Conservation (phyloP, 2,797 vertebrate species). For the Todus mexicanus region DNA sequence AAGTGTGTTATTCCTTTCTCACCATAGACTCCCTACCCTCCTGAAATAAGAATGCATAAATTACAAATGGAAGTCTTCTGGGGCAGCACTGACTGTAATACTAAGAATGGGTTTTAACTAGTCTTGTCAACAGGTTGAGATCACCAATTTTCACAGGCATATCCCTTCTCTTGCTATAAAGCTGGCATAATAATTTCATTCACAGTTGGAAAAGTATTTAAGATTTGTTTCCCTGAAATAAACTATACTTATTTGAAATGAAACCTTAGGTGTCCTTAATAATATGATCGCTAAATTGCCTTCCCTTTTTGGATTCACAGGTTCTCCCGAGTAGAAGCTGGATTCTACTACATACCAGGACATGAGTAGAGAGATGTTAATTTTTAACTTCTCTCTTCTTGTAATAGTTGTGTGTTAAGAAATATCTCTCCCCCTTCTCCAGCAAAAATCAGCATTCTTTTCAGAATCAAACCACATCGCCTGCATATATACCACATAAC, state of each 20-base stretch:
- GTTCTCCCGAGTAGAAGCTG: too few relatives aligned
- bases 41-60: constrained; percentile 5
- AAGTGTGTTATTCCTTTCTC: background rate
- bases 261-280: constrained; percentile 12
- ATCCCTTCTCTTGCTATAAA: constrained; percentile 7
- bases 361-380: background rate
- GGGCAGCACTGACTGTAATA: background rate
- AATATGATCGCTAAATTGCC: background rate
- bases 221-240: constrained; percentile 45
- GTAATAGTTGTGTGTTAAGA: background rate
- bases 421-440: background rate
- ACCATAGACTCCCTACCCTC: background rate
- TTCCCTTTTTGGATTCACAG: background rate
- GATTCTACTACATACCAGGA: background rate
- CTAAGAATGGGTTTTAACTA: constrained; percentile 13
- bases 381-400: constrained; percentile 7
- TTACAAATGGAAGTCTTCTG: constrained; percentile 7
- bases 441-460: background rate
- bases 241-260: background rate
- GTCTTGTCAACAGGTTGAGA: constrained; percentile 52
- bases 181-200: constrained; percentile 43
- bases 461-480: background rate
- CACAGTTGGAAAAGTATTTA: constrained; percentile 47
- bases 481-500: background rate
- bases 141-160: constrained; percentile 27